phyloP scores from a whole-genome alignment of 2,797 vertebrate species.

The Ibycter americanus region DNA sequence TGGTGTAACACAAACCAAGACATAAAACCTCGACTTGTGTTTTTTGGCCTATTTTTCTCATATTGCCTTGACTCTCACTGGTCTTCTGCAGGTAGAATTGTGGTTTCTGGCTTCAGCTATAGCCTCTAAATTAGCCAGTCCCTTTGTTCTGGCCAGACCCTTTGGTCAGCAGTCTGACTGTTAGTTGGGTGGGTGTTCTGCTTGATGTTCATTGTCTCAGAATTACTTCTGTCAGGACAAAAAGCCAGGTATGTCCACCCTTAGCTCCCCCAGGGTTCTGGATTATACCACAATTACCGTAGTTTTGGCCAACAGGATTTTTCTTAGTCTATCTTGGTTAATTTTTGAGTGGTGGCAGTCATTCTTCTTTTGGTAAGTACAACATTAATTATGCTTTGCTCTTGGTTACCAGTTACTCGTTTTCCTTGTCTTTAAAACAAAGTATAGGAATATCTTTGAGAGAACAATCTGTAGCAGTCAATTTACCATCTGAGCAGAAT shows the following conservation, averaged over 20 bases:
- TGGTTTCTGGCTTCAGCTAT: background rate
- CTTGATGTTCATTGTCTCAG: background rate
- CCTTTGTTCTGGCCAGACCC: background rate
- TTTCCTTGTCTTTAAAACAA: background rate
- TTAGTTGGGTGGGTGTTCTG: background rate
- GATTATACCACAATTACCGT: background rate
- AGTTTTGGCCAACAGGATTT: background rate
- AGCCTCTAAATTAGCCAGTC: background rate
- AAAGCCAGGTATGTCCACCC: background rate
- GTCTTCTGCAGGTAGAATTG: background rate
- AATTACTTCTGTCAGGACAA: background rate
- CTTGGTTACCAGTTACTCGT: background rate
- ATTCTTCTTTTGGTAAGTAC: background rate
- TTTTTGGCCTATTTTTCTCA: background rate
- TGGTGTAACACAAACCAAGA: background rate
- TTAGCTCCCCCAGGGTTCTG: background rate
- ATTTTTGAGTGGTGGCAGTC: background rate
- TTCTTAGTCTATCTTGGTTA: background rate
- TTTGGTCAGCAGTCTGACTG: background rate
- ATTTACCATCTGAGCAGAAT: background rate
- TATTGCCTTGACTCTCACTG: background rate
- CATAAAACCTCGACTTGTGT: rapidly evolving
- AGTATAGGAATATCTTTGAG: background rate
- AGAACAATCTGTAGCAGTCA: background rate
- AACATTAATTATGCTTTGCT: background rate